Base-by-base conservation (phyloP, 2,888 invertebrate genomes). In the Andrena bicolor region DNA sequence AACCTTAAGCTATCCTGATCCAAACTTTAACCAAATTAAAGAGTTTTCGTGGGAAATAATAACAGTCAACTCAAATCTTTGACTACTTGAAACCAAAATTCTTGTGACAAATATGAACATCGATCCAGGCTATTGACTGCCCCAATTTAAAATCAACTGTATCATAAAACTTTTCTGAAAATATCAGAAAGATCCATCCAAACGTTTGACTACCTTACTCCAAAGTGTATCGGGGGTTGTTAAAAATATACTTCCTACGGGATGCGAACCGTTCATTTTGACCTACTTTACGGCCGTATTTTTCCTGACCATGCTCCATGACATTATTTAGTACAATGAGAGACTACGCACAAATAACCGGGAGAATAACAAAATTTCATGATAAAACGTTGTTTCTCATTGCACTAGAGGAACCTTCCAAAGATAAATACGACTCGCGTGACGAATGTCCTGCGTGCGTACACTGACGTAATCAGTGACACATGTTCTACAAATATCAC, bases 401-500 rank as follows among this genome's bases (percentile, higher is more conserved):
- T 56, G 53, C 32, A n/a, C 26, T 32, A 53, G 26, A 41, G 10
- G 10, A 60, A 60, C 30, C 26, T 35, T 32, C 41, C 41, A 20
- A 70, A 80, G 30, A 66, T 65, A 78, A 49, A 58, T 30, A 60
- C 26, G 51, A 13, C 16, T 65, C 30, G 41, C 13, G 65, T 79
- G 65, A 66, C 51, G 60, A 60, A 65, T 71, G 58, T 79, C 56
- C 30, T 20, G 53, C 13, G 49, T n/a, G 49, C 32, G 51, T 26
- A 35, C 56, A 35, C 32, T 53, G 78, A 58, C 58, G 79, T 70
- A 79, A 78, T 64, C 80, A 58, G 51, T 70, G 68, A 65, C 79
- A 60, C 63, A 30, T n/a, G 48, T 68, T 68, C 68, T 69, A 69
- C 48, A 68, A 79, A 79, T 79, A 77, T 77, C 78, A 63, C 61